A percentile compares a stretch with the other conserved stretches of the same genome.
Evolutionary conservation across 2,113 vertebrate species (phyloP).

Genomic region (Gobius niger): DNA sequence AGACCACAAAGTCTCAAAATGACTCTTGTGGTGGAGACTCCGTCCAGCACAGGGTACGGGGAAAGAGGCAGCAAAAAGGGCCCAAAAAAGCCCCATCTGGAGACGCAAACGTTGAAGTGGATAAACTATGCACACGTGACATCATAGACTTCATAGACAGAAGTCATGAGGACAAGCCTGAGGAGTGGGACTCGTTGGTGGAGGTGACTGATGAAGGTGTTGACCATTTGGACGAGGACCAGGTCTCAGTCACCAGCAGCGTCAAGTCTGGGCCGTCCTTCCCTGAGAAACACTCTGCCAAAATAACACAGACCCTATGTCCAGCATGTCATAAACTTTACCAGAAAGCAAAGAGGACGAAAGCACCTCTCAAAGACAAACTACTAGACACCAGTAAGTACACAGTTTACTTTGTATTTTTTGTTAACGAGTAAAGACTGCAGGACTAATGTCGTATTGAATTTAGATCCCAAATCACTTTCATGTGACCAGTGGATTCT

Average conservation of each 20-base stretch:
- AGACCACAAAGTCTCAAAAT: conserved; percentile 7
- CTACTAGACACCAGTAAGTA: conserved; percentile 47
- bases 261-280: conserved; percentile 37
- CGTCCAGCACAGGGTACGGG: background rate
- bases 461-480: conserved; percentile 61
- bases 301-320: conserved; percentile 31
- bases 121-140: background rate
- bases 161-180: accelerated
- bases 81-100: background rate
- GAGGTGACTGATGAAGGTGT: conserved; percentile 14
- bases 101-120: accelerated
- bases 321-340: conserved; percentile 43
- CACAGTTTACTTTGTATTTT: background rate
- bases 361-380: conserved; percentile 32
- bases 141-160: conserved; percentile 31
- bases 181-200: background rate
- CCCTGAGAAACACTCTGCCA: accelerated
- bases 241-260: conserved; percentile 28
- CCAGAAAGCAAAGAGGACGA: conserved; percentile 44
- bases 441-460: background rate
- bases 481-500: conserved; percentile 72
- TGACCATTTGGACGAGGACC: conserved; percentile 14
- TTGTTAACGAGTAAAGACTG: background rate
- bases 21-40: conserved; percentile 7
- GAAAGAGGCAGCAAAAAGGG: background rate